A percentile compares a stretch with the other conserved stretches of the same genome.
phyloP scores from a whole-genome alignment of 2,797 vertebrate species.

The Mormyrops attenuatus region DNA sequence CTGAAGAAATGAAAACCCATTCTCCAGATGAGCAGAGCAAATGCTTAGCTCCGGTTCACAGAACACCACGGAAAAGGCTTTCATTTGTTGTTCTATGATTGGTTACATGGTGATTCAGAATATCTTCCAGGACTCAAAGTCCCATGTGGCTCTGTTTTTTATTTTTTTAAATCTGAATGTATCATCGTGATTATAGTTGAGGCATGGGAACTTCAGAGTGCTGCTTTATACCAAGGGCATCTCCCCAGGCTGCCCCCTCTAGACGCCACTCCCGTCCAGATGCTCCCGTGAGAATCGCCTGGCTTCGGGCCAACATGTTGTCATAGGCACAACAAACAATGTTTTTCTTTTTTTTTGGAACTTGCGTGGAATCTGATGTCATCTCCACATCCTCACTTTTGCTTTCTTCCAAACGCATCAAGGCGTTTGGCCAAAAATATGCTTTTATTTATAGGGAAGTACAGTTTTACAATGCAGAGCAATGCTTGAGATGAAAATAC shows the following conservation, averaged over 20 bases:
- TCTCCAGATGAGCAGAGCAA: background rate
- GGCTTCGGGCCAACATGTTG: background rate
- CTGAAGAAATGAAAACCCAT: background rate
- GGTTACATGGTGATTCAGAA: background rate
- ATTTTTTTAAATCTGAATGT: background rate
- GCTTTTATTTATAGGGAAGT: background rate
- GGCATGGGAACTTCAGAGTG: background rate
- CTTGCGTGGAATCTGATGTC: background rate
- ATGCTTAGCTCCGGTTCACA: background rate
- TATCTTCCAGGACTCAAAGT: background rate
- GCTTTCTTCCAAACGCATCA: background rate
- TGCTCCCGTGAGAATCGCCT: background rate
- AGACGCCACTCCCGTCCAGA: background rate
- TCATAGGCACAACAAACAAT: background rate
- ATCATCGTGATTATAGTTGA: background rate
- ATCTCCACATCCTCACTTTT: background rate
- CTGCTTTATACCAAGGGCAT: background rate
- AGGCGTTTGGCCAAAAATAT: background rate
- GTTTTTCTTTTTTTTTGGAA: background rate
- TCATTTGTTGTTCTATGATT: background rate
- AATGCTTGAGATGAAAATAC: background rate
- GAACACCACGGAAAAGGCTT: background rate
- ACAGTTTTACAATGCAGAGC: background rate
- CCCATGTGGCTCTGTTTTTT: background rate
- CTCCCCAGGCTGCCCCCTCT: background rate